Percentiles rank a stretch among this genome's conserved stretches.
Conservation (phyloP, 2,888 invertebrate genomes). For the Mantis religiosa region DNA sequence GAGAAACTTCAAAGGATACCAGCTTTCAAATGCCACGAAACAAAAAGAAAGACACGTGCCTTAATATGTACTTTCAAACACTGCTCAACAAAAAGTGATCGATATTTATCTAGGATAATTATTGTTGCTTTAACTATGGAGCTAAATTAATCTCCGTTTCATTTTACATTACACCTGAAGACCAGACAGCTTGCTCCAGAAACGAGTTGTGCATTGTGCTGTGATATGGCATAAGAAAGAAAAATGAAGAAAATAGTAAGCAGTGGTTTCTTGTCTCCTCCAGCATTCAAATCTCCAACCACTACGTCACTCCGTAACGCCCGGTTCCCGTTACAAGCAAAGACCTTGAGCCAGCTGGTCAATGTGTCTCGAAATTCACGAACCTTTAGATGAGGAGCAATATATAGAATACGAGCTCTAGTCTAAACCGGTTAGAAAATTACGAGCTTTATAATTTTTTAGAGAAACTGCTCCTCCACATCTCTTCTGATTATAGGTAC, state of each 20-base stretch:
- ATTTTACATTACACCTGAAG: not conserved
- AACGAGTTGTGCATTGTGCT: not conserved
- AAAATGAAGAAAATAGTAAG: not conserved
- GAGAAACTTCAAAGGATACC: not conserved
- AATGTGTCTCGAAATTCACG: not conserved
- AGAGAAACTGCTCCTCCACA: too few relatives aligned
- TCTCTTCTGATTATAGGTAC: too few relatives aligned
- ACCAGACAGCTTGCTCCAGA: not conserved
- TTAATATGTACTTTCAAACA: not conserved
- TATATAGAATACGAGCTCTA: too few relatives aligned
- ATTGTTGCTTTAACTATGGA: not conserved
- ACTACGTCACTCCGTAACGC: not conserved
- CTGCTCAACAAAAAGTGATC: not conserved
- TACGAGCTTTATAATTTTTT: too few relatives aligned
- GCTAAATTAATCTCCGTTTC: not conserved
- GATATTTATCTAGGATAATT: not conserved
- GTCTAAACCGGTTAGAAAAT: too few relatives aligned
- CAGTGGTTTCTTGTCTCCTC: not conserved
- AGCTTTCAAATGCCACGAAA: not conserved
- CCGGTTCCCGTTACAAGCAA: not conserved
- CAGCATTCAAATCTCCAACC: not conserved
- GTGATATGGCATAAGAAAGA: not conserved
- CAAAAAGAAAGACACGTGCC: not conserved
- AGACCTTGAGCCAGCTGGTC: not conserved
- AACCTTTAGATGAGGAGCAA: not conserved